Evolutionary conservation across 2,113 vertebrate species (phyloP).

Genomic region (Leptocoma aspasia): DNA sequence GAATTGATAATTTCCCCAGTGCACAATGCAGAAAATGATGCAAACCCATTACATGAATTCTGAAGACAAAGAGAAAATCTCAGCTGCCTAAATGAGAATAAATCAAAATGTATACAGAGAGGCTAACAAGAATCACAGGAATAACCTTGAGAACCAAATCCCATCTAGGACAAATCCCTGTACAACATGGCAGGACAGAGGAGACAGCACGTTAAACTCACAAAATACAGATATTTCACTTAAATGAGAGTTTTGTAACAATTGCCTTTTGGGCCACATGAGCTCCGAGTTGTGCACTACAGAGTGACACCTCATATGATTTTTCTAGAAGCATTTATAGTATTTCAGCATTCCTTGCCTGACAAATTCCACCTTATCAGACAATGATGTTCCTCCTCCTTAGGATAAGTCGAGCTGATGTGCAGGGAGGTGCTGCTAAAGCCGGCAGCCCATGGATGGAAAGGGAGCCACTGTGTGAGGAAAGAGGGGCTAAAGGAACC

Average conservation of each 20-base stretch:
- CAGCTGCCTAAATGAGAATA: background rate
- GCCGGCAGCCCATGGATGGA: background rate
- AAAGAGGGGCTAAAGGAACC: background rate
- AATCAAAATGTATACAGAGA: background rate
- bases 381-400: background rate
- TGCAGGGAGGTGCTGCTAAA: background rate
- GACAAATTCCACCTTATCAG: background rate
- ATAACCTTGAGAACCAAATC: background rate
- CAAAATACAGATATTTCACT: background rate
- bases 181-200: background rate
- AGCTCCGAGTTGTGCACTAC: background rate
- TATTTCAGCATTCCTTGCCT: background rate
- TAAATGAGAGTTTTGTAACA: background rate
- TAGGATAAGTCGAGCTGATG: background rate
- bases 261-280: background rate
- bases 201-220: background rate
- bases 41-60: background rate
- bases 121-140: background rate
- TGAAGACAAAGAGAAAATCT: constrained; percentile 36
- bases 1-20: background rate
- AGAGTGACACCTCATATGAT: background rate
- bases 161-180: background rate
- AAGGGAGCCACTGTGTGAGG: background rate
- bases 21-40: background rate
- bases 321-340: background rate